A percentile compares a stretch with the other conserved stretches of the same genome.
Evolutionary conservation across 2,113 vertebrate species (phyloP).

Genomic region (Baryphthengus martii): DNA sequence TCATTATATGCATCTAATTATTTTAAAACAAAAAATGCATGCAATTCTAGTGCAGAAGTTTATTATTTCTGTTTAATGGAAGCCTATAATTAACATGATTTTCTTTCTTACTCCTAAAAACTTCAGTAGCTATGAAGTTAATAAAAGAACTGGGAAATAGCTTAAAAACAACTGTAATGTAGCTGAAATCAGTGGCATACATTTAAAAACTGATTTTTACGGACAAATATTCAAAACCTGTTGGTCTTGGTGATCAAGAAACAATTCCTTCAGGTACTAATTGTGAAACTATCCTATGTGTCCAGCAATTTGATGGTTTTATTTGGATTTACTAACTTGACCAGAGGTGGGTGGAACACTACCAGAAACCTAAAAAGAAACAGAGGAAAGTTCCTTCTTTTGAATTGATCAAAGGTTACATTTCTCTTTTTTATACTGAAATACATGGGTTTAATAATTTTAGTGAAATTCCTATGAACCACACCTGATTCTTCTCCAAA

Average conservation of each 20-base stretch:
- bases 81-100: conserved; percentile 23
- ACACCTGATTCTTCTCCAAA: neutral
- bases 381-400: neutral
- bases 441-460: neutral
- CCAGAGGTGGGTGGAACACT: neutral
- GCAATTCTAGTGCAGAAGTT: conserved; percentile 11
- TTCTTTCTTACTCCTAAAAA: conserved; percentile 11
- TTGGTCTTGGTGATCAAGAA: neutral
- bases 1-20: conserved; percentile 17
- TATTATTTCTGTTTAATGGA: conserved; percentile 34
- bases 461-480: neutral
- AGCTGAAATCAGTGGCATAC: neutral
- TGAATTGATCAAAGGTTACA: neutral
- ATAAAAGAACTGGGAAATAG: neutral
- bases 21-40: conserved; percentile 30
- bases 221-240: neutral
- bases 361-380: neutral
- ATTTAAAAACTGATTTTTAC: neutral
- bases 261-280: neutral
- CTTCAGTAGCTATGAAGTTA: neutral
- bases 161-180: neutral
- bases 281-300: neutral
- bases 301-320: neutral
- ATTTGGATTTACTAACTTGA: neutral
- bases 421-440: neutral